Base-by-base conservation (phyloP, 2,113 vertebrate species). In the Megalops atlanticus region DNA sequence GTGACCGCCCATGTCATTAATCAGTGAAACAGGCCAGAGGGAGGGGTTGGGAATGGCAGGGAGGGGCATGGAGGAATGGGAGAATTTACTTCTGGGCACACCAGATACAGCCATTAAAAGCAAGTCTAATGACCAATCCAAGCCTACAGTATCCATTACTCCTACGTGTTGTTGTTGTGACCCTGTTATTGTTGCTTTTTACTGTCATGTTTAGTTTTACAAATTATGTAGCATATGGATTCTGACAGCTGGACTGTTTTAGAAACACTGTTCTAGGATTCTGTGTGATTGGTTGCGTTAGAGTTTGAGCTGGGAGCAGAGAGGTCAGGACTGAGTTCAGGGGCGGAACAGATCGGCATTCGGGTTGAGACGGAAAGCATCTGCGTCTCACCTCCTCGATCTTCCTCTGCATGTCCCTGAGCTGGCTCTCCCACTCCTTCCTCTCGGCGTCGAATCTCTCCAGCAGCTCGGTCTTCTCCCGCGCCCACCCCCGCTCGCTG, bases 381-480 rank as follows among this genome's bases (percentile, higher is more conserved):
- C 4, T 36, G 69, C 18, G 31, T 18, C 88, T 80, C 93, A 98
- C 97, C 96, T 97, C 95, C 89, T 99, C 96, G 87, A 99, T 98
- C 92, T 98, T 98, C 90, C 83, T 95, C 92, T 98, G 97, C 98
- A 99, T 98, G 85, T 97, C 93, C 84, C 95, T 96, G 94, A 98
- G 96, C 49, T 99, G 97, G 84, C 92, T 94, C 91, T 99, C 97
- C 98, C 97, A 99, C 84, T 98, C 97, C 79, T 93, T 96, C 87
- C 97, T 96, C 91, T 99, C 98, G 0, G 92, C 90, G 82, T 99
- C 96, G 85, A 99, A 99, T 87, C 94, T 94, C 89, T 98, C 95
- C 91, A 99, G 90, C 83, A 99, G 89, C 86, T 98, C 97, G 74
- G 96, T 94, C 89, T 95, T 96, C 88, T 98, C 98, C 86, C 93